phyloP scores from a whole-genome alignment of 2,113 vertebrate species.

The Gambusia holbrooki region DNA sequence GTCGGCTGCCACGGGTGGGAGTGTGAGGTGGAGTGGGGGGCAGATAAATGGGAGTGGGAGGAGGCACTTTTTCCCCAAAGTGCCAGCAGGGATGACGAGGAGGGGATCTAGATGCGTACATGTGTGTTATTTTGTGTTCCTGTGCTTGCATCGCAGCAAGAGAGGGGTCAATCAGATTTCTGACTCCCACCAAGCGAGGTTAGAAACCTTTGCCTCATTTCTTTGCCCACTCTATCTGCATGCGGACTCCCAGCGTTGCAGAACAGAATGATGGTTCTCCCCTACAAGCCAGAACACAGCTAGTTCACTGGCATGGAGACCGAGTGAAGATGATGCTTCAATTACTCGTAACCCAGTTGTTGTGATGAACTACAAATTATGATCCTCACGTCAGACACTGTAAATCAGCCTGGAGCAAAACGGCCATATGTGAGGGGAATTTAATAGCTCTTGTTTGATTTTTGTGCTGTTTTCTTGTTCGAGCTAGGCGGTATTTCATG shows the following conservation, averaged over 20 bases:
- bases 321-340: conserved; percentile 50
- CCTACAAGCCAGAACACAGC: conserved; percentile 47
- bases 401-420: conserved; percentile 69
- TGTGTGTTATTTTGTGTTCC: conserved; percentile 48
- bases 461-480: conserved; percentile 17
- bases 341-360: conserved; percentile 74
- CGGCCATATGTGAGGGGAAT: conserved; percentile 65
- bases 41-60: conserved; percentile 72
- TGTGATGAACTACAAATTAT: conserved; percentile 64
- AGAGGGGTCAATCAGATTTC: conserved; percentile 37
- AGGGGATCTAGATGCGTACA: conserved; percentile 54
- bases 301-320: conserved; percentile 43
- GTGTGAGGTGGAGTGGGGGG: conserved; percentile 53
- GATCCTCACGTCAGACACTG: conserved; percentile 59
- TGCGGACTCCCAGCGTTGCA: conserved; percentile 22
- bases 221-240: conserved; percentile 39
- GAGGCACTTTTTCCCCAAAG: conserved; percentile 73
- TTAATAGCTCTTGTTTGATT: conserved; percentile 57
- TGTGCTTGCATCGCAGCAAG: conserved; percentile 42
- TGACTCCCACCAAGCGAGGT: conserved; percentile 57
- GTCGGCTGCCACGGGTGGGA: conserved; percentile 82
- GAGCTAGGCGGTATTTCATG: conserved; percentile 41
- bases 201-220: conserved; percentile 63
- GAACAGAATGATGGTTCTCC: conserved; percentile 34
- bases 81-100: conserved; percentile 80